Conservation (phyloP, 2,797 vertebrate species). For the Spinus olivaceus region DNA sequence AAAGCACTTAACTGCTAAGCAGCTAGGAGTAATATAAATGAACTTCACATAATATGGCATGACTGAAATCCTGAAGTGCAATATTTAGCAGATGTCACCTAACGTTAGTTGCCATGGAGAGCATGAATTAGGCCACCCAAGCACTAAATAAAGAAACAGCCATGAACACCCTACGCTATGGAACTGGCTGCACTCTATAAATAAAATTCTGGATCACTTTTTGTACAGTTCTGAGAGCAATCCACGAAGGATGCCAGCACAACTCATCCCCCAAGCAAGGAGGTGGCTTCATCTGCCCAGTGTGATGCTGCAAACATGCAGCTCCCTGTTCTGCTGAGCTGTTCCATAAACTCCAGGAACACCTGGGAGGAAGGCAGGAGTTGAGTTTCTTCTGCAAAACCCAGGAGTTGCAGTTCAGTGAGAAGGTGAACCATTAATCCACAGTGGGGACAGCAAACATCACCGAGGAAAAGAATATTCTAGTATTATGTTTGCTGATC, state of each 20-base stretch:
- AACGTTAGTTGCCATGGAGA: conserved; percentile 57
- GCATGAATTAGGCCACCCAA: conserved; percentile 61
- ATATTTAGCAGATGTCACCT: conserved; percentile 58
- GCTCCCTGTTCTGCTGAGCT: not conserved
- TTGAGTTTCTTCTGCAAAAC: not conserved
- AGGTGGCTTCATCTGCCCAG: not conserved
- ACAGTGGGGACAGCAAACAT: not conserved
- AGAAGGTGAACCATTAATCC: not conserved
- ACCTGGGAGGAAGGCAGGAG: not conserved
- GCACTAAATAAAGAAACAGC: conserved; percentile 52
- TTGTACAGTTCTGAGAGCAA: conserved; percentile 41
- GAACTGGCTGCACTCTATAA: conserved; percentile 44
- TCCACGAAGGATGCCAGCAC: not conserved
- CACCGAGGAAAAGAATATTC: not conserved
- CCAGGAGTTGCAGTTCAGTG: not conserved
- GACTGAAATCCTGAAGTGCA: conserved; percentile 39
- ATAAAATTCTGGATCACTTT: conserved; percentile 41
- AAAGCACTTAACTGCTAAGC: conserved; percentile 2
- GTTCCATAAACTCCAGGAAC: not conserved
- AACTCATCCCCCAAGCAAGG: not conserved
- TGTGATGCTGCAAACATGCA: not conserved
- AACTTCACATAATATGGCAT: not conserved
- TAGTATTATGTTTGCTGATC: not conserved
- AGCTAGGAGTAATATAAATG: conserved; percentile 3
- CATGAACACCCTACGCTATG: conserved; percentile 5